Evolutionary conservation across 2,797 vertebrate genomes (phyloP).

Genomic region (Rhinogobio ventralis): DNA sequence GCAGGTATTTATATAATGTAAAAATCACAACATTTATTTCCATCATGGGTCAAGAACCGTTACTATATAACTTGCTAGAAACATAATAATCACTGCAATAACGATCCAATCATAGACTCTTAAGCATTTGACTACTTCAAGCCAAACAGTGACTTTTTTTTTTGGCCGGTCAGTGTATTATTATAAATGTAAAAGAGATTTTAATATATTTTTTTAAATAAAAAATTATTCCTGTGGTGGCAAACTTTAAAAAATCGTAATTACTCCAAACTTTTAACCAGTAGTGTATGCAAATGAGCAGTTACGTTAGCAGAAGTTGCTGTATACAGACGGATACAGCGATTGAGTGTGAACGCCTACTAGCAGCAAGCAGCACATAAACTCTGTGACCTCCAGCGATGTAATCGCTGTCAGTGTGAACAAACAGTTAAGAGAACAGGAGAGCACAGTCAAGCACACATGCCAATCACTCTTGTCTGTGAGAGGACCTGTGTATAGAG

Average conservation of each 20-base stretch:
- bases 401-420: conserved; percentile 18
- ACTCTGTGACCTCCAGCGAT: not conserved
- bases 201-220: too few species aligned
- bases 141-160: too few species aligned
- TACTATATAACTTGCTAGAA: too few species aligned
- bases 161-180: too few species aligned
- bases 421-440: not conserved
- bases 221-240: too few species aligned
- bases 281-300: not conserved
- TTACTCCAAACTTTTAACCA: not conserved
- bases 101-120: too few species aligned
- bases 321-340: not conserved
- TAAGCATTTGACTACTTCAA: too few species aligned
- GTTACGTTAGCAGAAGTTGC: not conserved
- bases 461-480: conserved; percentile 4
- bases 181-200: too few species aligned
- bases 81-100: too few species aligned
- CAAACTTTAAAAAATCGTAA: not conserved
- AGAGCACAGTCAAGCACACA: conserved; percentile 13
- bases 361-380: not conserved
- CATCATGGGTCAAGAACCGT: too few species aligned
- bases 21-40: too few species aligned
- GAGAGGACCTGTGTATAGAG: not conserved
- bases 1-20: too few species aligned
- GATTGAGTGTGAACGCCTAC: not conserved